Evolutionary conservation across 2,113 vertebrate species (phyloP).

Genomic region (Recurvirostra avosetta): DNA sequence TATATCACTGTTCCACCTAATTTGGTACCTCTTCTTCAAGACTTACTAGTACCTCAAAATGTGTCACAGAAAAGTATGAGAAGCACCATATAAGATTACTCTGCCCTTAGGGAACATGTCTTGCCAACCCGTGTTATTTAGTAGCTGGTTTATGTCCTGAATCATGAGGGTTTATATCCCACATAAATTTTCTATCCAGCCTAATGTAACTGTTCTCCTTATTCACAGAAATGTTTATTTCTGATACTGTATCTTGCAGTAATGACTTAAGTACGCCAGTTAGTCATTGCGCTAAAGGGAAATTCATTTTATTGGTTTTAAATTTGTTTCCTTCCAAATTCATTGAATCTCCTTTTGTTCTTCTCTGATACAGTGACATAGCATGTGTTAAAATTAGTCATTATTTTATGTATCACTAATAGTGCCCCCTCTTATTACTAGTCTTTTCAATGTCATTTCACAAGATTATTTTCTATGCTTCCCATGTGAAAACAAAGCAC

Average conservation of each 20-base stretch:
- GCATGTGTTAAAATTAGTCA: background rate
- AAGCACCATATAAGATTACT: background rate
- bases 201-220: slow-evolving; percentile 15
- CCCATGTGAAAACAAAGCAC: background rate
- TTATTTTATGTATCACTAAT: background rate
- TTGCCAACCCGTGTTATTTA: slow-evolving; percentile 16
- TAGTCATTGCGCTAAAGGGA: background rate
- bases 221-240: slow-evolving; percentile 33
- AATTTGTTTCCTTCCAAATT: slow-evolving; percentile 21
- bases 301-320: background rate
- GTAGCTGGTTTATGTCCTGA: slow-evolving; percentile 16
- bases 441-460: background rate
- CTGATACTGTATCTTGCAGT: background rate
- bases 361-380: background rate
- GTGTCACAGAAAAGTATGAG: background rate
- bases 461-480: background rate
- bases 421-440: background rate
- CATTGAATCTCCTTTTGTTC: background rate
- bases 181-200: slow-evolving; percentile 9
- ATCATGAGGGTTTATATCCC: background rate
- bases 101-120: background rate
- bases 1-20: background rate
- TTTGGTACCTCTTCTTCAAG: background rate
- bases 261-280: background rate
- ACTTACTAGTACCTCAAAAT: background rate